A percentile compares a stretch with the other conserved stretches of the same genome.
Evolutionary conservation across 2,113 vertebrate species (phyloP).

Genomic region (Apodemus speciosus): DNA sequence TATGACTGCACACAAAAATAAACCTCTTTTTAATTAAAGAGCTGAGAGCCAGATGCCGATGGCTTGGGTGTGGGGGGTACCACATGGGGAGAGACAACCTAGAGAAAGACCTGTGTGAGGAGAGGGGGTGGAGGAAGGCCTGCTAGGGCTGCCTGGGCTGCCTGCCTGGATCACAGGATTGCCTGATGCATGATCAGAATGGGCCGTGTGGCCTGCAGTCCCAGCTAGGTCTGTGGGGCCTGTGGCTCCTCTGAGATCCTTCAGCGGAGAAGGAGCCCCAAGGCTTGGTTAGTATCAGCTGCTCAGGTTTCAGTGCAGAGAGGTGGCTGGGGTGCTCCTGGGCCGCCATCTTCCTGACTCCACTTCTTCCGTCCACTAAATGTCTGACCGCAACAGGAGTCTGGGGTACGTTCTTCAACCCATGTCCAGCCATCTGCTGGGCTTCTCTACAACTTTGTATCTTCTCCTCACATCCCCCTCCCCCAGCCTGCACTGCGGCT

Average conservation of each 20-base stretch:
- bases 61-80: background rate
- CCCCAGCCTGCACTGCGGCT: background rate
- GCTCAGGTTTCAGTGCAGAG: background rate
- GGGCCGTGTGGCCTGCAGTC: background rate
- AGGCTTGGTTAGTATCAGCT: background rate
- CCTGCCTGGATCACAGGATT: background rate
- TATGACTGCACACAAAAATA: background rate
- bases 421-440: background rate
- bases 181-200: background rate
- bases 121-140: background rate
- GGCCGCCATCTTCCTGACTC: background rate
- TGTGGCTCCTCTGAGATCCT: background rate
- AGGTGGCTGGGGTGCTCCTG: background rate
- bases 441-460: background rate
- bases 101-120: background rate
- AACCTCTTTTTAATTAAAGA: background rate
- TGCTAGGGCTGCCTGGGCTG: no score
- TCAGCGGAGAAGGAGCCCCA: background rate
- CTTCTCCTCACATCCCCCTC: background rate
- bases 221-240: background rate
- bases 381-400: background rate
- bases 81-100: background rate
- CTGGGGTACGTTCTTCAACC: background rate
- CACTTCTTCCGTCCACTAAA: background rate
- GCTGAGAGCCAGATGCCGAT: background rate